Percentiles rank a stretch among this genome's conserved stretches.
phyloP scores from a whole-genome alignment of 1,140 invertebrate genomes.

The Ceratina japonica region DNA sequence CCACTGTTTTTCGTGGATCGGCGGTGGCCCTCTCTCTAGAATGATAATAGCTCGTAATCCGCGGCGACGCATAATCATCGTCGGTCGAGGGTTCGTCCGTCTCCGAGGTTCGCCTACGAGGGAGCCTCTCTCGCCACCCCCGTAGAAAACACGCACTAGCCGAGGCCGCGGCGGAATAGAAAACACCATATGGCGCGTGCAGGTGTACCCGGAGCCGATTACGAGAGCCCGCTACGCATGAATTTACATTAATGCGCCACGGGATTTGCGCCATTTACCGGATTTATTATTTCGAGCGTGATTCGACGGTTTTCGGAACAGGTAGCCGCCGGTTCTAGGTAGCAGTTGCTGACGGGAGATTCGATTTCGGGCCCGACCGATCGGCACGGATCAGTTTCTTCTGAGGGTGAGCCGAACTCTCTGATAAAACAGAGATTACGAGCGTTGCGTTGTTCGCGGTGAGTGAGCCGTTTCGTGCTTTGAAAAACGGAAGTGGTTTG shows the following conservation, averaged over 20 bases:
- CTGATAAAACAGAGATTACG: too few relatives aligned
- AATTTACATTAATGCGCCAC: conserved; percentile 78
- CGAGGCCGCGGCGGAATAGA: conserved; percentile 63
- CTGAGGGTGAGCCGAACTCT: too few relatives aligned
- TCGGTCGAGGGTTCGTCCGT: conserved; percentile 57
- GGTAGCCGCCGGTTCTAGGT: background rate
- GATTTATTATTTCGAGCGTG: conserved; percentile 76
- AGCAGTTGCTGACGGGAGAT: too few relatives aligned
- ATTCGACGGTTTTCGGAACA: conserved; percentile 59
- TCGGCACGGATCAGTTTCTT: too few relatives aligned
- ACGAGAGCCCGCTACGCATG: conserved; percentile 73
- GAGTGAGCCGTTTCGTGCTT: too few relatives aligned
- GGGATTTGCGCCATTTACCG: conserved; percentile 74
- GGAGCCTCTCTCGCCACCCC: conserved; percentile 37
- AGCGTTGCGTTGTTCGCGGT: too few relatives aligned
- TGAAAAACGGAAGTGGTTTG: background rate
- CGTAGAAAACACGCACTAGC: conserved; percentile 44
- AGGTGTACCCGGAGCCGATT: conserved; percentile 78
- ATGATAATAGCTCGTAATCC: conserved; percentile 79
- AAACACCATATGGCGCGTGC: conserved; percentile 78
- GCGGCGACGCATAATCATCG: conserved; percentile 56
- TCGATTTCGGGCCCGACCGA: too few relatives aligned
- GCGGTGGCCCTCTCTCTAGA: conserved; percentile 64
- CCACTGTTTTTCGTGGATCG: conserved; percentile 60
- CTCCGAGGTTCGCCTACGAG: conserved; percentile 67